phyloP scores from a whole-genome alignment of 1,140 invertebrate species.

The Centruroides vittatus region DNA sequence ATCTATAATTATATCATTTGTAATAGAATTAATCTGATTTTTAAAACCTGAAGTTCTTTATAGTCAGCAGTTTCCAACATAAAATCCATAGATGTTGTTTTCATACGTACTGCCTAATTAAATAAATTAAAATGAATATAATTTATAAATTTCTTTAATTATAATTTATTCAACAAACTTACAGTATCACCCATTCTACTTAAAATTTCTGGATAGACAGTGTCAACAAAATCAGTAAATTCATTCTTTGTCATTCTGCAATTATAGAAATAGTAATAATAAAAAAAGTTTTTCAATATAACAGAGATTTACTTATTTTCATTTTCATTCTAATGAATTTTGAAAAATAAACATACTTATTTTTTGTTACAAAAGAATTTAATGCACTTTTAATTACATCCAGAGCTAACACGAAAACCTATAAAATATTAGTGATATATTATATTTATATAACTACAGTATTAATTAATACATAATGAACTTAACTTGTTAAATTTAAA shows the following conservation, averaged over 20 bases:
- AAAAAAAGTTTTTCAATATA: too few relatives aligned
- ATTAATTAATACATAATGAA: too few relatives aligned
- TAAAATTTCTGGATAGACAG: conserved; percentile 13
- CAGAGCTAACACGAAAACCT: conserved; percentile 29
- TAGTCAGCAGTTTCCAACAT: conserved; percentile 5
- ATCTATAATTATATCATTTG: too few relatives aligned
- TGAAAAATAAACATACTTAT: too few relatives aligned
- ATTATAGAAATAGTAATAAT: background rate
- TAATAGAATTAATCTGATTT: too few relatives aligned
- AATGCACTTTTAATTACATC: conserved; percentile 26
- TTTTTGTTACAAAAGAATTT: conserved; percentile 22
- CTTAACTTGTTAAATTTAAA: too few relatives aligned
- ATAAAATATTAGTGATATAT: background rate
- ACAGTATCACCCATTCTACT: conserved; percentile 16
- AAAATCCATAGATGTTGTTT: conserved; percentile 11
- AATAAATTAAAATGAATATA: background rate
- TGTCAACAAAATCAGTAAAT: conserved; percentile 20
- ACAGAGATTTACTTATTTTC: too few relatives aligned
- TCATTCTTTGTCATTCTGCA: conserved; percentile 28
- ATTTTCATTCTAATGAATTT: too few relatives aligned
- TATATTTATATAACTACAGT: too few relatives aligned
- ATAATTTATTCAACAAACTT: background rate
- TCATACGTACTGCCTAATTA: conserved; percentile 12
- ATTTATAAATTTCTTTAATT: background rate
- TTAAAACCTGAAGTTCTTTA: conserved; percentile 8